These are phyloP conservation scores for Tachystola acroxantha DNA, from an alignment of 2,888 invertebrate species.

Conservation along the genomic window DNA sequence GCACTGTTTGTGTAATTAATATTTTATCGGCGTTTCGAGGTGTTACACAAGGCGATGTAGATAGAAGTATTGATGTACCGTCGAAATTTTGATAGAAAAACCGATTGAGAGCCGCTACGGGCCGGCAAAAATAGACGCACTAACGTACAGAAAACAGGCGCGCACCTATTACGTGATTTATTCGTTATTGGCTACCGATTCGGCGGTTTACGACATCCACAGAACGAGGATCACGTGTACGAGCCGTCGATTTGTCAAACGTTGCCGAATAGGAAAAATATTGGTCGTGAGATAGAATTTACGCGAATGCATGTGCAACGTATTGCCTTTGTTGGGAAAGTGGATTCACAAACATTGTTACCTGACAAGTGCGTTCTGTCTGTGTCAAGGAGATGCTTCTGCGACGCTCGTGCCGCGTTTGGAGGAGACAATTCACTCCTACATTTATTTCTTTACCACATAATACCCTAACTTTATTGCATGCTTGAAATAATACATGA, in stretches of 20 bases:
- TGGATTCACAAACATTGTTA: slow-evolving; percentile 41
- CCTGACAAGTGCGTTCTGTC: slow-evolving; percentile 28
- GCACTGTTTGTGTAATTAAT: slow-evolving; percentile 11
- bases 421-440: too few relatives aligned
- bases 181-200: slow-evolving; percentile 59
- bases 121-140: slow-evolving; percentile 62
- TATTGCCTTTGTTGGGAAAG: slow-evolving; percentile 24
- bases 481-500: neutral
- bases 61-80: slow-evolving; percentile 29
- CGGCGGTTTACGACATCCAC: slow-evolving; percentile 54
- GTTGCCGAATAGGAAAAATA: slow-evolving; percentile 24
- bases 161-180: slow-evolving; percentile 65
- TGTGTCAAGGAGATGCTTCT: neutral
- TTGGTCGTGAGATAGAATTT: slow-evolving; percentile 20
- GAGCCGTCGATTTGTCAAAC: slow-evolving; percentile 38
- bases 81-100: slow-evolving; percentile 55
- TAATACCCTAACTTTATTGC: neutral
- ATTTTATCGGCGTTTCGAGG: slow-evolving; percentile 15
- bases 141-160: slow-evolving; percentile 73
- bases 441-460: neutral
- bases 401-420: neutral
- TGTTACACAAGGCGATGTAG: slow-evolving; percentile 10
- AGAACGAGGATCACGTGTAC: slow-evolving; percentile 28
- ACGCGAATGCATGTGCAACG: slow-evolving; percentile 26
- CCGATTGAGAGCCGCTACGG: slow-evolving; percentile 31